Evolutionary conservation across 1,140 invertebrate genomes (phyloP), one percentile per base, ranked within the genome.

Genomic region (Archivesica marissinica): DNA sequence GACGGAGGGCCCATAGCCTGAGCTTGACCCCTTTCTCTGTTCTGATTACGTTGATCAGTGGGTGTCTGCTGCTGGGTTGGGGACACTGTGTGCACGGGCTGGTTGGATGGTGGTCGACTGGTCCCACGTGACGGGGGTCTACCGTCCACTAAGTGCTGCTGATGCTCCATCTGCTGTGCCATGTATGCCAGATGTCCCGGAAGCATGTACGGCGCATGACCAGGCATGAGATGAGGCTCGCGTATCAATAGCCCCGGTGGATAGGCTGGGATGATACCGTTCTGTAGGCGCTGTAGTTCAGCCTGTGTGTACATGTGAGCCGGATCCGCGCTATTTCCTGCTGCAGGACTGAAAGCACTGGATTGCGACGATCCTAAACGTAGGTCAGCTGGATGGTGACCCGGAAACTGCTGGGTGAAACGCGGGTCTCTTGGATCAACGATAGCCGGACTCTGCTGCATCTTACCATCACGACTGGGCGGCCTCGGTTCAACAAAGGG

Each of bases 301-400:
- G 86, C 89, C 11, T 81, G 79, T 20, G 66, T 78, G 44, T 90
- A 90, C 59, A 90, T 72, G 23, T 89, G 89, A 23, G 87, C 66
- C 33, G 82, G 47, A 68, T 77, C 82, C 3, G 66, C 74, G 41
- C 85, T 50, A 25, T 80, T 76, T n/a, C 80, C 68, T 15, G 83
- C 59, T 33, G 88, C 86, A 7, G 86, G 83, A 39, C 85, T 85
- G 52, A 89, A 89, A 33, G 86, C 87, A 74, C 88, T 86, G 15
- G 83, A 77, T 47, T 86, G 86, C 30, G 88, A 61, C 28, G 85
- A 56, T 13, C 84, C 84, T 4, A 86, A 41, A 30, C 87, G 74
- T 20, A 89, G 52, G 64, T 88, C 86, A 35, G 84, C 33, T 3
- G 87, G 76, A 30, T 79, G 78, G 75, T 74, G 50, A 47, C 68